Evolutionary conservation across 92 coral and sea anemone species (phyloP).

Genomic region (Phymanthus crucifer): DNA sequence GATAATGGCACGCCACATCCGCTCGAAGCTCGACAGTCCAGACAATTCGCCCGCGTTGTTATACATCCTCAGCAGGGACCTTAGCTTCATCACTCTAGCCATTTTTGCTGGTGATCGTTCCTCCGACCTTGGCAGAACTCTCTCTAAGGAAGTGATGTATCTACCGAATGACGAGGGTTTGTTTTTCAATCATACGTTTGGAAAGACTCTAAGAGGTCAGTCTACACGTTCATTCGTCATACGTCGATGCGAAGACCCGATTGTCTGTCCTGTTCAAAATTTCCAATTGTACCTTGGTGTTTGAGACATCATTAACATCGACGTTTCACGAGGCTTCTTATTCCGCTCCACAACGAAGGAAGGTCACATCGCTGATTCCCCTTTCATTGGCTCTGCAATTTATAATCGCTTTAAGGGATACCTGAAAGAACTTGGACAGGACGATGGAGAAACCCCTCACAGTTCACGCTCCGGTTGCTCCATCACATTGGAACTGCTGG

Average conservation of each 20-base stretch:
- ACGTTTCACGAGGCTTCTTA: constrained; percentile 32
- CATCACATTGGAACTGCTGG: too few relatives aligned
- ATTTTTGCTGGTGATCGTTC: constrained; percentile 46
- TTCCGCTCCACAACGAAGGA: constrained; percentile 40
- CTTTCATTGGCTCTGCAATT: constrained; percentile 47
- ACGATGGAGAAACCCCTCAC: constrained; percentile 40
- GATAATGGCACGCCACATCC: constrained; percentile 3
- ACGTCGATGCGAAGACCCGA: constrained; percentile 34
- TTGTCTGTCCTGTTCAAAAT: constrained; percentile 36
- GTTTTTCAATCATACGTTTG: constrained; percentile 40
- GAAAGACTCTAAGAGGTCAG: constrained; percentile 48
- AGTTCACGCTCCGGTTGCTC: too few relatives aligned
- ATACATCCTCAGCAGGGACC: constrained; percentile 37
- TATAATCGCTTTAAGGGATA: constrained; percentile 24
- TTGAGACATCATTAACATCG: constrained; percentile 37
- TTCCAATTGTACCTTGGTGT: constrained; percentile 21
- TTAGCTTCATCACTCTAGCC: constrained; percentile 37
- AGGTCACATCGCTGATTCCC: constrained; percentile 22
- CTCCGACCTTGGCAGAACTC: constrained; percentile 41
- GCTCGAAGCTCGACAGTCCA: constrained; percentile 10
- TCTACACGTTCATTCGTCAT: constrained; percentile 40
- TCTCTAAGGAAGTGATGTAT: constrained; percentile 30
- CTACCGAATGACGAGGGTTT: constrained; percentile 38
- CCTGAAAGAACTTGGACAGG: constrained; percentile 18
- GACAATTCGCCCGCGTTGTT: constrained; percentile 12